Percentiles rank a stretch among this genome's conserved stretches.
Conservation (phyloP, 2,888 invertebrate genomes). For the Tineola bisselliella region DNA sequence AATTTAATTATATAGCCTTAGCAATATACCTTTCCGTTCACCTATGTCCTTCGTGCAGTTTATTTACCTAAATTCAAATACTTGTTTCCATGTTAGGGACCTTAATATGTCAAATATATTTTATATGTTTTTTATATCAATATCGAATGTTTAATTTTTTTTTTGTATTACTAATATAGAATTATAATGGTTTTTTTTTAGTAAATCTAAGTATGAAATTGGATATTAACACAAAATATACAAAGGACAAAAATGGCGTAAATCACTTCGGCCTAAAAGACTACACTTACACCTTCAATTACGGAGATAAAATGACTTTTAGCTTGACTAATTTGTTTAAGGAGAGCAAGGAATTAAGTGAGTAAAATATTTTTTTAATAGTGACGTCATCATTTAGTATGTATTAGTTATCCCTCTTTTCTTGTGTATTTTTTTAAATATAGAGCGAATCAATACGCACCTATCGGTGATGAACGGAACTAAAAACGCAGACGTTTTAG, state of each 20-base stretch:
- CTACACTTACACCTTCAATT: constrained; percentile 51
- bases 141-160: too few relatives aligned
- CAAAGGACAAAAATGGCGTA: constrained; percentile 37
- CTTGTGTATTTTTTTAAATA: too few relatives aligned
- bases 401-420: too few relatives aligned
- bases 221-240: constrained; percentile 45
- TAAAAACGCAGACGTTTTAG: too few relatives aligned
- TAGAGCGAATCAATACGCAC: too few relatives aligned
- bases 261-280: constrained; percentile 42
- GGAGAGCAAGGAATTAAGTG: constrained; percentile 52
- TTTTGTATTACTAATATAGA: too few relatives aligned
- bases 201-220: constrained; percentile 49
- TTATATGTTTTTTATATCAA: too few relatives aligned
- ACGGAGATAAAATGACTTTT: constrained; percentile 48
- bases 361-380: constrained; percentile 24
- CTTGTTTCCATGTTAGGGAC: too few relatives aligned
- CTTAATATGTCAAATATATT: too few relatives aligned
- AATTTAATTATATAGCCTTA: not conserved
- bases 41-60: not conserved
- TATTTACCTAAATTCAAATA: too few relatives aligned
- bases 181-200: constrained; percentile 25
- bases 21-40: not conserved
- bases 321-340: constrained; percentile 52
- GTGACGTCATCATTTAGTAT: too few relatives aligned
- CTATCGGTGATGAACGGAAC: too few relatives aligned